Conservation (phyloP, 2,888 invertebrate species). For the Cenopis cana region DNA sequence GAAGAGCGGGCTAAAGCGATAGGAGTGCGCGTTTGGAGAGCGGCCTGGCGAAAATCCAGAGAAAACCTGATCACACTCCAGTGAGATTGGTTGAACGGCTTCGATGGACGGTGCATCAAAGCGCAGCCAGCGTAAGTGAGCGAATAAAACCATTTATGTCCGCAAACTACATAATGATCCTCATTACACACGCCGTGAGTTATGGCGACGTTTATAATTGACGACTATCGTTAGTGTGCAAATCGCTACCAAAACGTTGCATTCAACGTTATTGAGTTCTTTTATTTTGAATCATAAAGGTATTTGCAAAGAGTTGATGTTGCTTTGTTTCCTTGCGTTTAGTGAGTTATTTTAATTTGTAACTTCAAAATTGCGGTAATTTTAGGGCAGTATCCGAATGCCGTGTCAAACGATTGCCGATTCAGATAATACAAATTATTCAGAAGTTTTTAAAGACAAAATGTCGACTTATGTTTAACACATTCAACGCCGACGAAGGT, state of each 20-base stretch:
- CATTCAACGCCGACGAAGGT: too few relatives aligned
- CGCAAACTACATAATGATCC: constrained; percentile 29
- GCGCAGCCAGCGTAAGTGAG: constrained; percentile 17
- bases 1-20: too few relatives aligned
- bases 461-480: too few relatives aligned
- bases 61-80: too few relatives aligned
- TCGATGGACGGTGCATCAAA: background rate
- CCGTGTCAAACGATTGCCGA: too few relatives aligned
- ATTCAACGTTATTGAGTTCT: background rate
- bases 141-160: constrained; percentile 11
- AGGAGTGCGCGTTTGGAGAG: too few relatives aligned
- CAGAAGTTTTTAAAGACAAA: too few relatives aligned
- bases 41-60: too few relatives aligned
- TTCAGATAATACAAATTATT: too few relatives aligned
- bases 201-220: constrained; percentile 28
- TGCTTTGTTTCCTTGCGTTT: background rate
- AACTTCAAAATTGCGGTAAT: background rate
- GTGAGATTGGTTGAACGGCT: too few relatives aligned
- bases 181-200: constrained; percentile 25
- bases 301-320: background rate
- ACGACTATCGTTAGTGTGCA: constrained; percentile 16
- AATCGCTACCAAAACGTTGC: background rate
- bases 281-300: background rate
- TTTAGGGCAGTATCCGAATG: background rate
- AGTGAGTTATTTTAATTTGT: background rate